These are phyloP conservation scores for Halictus ligatus DNA, from an alignment of 2,888 invertebrate genomes.

Conservation along the genomic window DNA sequence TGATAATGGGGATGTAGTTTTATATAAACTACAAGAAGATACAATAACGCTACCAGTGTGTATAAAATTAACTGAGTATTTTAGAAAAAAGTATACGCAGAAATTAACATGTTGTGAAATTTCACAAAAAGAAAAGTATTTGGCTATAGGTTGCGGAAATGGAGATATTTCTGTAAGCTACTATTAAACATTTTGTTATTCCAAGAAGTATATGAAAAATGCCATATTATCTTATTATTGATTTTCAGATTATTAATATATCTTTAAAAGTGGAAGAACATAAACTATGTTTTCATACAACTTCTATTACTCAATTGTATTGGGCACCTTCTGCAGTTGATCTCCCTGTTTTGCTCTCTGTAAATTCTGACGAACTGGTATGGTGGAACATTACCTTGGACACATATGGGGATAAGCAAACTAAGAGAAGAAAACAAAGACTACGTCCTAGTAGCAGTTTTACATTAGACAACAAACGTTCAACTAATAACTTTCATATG, in stretches of 20 bases:
- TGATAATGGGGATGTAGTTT: constrained; percentile 62
- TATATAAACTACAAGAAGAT: constrained; percentile 70
- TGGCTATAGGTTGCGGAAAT: constrained; percentile 88
- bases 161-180: constrained; percentile 87
- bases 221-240: background rate
- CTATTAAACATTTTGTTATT: background rate
- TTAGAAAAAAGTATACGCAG: constrained; percentile 29
- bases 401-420: constrained; percentile 59
- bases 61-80: constrained; percentile 49
- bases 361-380: constrained; percentile 78
- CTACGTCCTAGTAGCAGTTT: constrained; percentile 72
- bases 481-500: constrained; percentile 62
- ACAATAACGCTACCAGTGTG: constrained; percentile 21
- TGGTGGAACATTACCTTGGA: constrained; percentile 79
- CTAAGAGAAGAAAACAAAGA: constrained; percentile 73
- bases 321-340: constrained; percentile 77
- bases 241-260: constrained; percentile 76
- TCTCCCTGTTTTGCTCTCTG: constrained; percentile 77
- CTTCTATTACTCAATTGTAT: constrained; percentile 75
- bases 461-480: constrained; percentile 54
- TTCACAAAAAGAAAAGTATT: constrained; percentile 86
- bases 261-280: constrained; percentile 57
- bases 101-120: constrained; percentile 77
- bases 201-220: background rate
- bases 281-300: constrained; percentile 74